Percentiles rank a stretch among this genome's conserved stretches.
Conservation (phyloP, 2,888 invertebrate genomes). For the Cosmopolites sordidus region DNA sequence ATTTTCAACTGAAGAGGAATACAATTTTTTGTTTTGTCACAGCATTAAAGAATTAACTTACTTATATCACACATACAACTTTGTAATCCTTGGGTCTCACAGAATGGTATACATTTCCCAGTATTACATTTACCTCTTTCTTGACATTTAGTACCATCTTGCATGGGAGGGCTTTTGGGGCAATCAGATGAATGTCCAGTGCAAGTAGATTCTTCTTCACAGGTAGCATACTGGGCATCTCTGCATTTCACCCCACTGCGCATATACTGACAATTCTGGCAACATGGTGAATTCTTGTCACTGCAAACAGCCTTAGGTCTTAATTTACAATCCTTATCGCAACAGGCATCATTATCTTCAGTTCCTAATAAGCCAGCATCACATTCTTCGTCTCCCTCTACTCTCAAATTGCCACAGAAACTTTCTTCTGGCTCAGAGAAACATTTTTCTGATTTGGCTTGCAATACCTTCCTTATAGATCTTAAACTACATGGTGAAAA, state of each 20-base stretch:
- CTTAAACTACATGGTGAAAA: constrained; percentile 94
- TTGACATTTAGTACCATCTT: constrained; percentile 82
- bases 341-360: constrained; percentile 90
- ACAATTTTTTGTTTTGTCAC: not conserved
- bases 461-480: constrained; percentile 87
- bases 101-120: constrained; percentile 93
- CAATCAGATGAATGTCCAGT: constrained; percentile 79
- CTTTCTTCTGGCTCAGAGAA: constrained; percentile 93
- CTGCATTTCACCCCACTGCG: constrained; percentile 78
- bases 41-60: constrained; percentile 45
- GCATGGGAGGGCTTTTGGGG: constrained; percentile 81
- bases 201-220: constrained; percentile 87
- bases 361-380: constrained; percentile 92
- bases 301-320: constrained; percentile 89
- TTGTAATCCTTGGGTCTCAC: constrained; percentile 87
- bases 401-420: constrained; percentile 92
- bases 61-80: constrained; percentile 96
- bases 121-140: constrained; percentile 86
- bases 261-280: constrained; percentile 86
- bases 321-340: constrained; percentile 87
- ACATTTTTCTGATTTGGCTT: constrained; percentile 86
- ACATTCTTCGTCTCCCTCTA: constrained; percentile 95
- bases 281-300: constrained; percentile 95
- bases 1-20: constrained; percentile 66
- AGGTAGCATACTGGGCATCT: constrained; percentile 86